Percentiles rank a stretch among this genome's conserved stretches.
Evolutionary conservation across 2,888 invertebrate species (phyloP).

Genomic region (Lomographa bimaculata): DNA sequence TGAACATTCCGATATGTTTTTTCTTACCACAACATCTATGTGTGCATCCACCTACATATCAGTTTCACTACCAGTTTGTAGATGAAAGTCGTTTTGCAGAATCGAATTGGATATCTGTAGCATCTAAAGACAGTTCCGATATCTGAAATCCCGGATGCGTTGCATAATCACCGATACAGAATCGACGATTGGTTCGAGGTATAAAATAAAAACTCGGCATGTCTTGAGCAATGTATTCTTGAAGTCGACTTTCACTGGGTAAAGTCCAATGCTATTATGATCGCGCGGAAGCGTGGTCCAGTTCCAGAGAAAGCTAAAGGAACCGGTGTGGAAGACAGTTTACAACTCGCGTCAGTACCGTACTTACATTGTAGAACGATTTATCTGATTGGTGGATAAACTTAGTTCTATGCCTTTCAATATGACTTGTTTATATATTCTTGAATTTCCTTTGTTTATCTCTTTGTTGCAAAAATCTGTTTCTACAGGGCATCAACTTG

Average conservation of each 20-base stretch:
- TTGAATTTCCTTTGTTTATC: no score
- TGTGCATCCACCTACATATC: no score
- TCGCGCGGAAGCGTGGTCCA: slow-evolving; percentile 58
- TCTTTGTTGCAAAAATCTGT: no score
- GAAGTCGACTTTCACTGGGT: slow-evolving; percentile 64
- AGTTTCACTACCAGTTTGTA: no score
- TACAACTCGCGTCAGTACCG: slow-evolving; percentile 12
- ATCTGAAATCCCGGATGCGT: slow-evolving; percentile 16
- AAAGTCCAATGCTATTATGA: slow-evolving; percentile 52
- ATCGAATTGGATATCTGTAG: no score
- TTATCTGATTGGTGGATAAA: no score
- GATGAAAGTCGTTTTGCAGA: slow-evolving; percentile 8
- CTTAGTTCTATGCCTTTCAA: no score
- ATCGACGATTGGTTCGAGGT: slow-evolving; percentile 22
- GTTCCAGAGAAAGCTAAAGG: slow-evolving; percentile 65
- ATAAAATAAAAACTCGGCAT: slow-evolving; percentile 21
- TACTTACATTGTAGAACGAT: no score
- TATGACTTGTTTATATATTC: no score
- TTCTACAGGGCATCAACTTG: no score
- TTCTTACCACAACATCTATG: no score
- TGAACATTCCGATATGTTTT: slow-evolving; percentile 9
- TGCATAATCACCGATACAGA: slow-evolving; percentile 19
- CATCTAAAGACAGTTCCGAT: slow-evolving; percentile 6
- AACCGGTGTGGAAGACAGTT: slow-evolving; percentile 40
- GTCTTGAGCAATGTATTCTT: slow-evolving; percentile 43